These are phyloP conservation scores for Theonella swinhoei DNA, from an alignment of 37 sponge, comb jelly and placozoan species.

Conservation along the genomic window DNA sequence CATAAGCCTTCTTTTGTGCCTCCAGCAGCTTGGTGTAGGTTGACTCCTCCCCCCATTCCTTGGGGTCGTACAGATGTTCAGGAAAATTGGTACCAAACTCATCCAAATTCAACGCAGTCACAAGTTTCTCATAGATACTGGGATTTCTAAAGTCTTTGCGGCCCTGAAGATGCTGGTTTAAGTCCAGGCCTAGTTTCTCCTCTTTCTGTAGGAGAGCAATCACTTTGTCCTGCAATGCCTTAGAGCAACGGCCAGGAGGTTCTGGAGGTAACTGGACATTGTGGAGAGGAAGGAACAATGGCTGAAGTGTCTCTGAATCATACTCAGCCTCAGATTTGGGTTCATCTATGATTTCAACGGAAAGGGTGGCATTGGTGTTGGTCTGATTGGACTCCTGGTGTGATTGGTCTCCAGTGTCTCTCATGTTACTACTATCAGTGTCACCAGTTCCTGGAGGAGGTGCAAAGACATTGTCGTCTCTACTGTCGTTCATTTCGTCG, in stretches of 20 bases:
- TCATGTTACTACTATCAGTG: background rate
- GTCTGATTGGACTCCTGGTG: background rate
- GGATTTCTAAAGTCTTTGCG: conserved; percentile 85
- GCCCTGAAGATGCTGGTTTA: conserved; percentile 44
- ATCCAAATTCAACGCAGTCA: conserved; percentile 57
- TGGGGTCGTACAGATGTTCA: conserved; percentile 58
- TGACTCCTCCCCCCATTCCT: conserved; percentile 63
- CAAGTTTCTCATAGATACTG: conserved; percentile 77
- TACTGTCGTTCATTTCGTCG: conserved; percentile 39
- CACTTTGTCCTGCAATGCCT: conserved; percentile 48
- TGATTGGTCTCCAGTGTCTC: background rate
- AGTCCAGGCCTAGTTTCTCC: conserved; percentile 10
- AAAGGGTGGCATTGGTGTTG: background rate
- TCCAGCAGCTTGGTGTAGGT: conserved; percentile 53
- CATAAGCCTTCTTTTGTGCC: conserved; percentile 65
- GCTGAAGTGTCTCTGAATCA: background rate
- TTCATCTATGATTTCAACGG: background rate
- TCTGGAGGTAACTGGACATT: conserved; percentile 28
- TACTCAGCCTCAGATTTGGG: background rate
- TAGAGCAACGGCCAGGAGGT: conserved; percentile 37
- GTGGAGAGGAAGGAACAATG: background rate
- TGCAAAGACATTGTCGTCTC: conserved; percentile 7
- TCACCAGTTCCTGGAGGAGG: background rate
- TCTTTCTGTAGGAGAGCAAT: conserved; percentile 54
- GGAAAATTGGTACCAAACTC: conserved; percentile 85